A percentile compares a stretch with the other conserved stretches of the same genome.
Evolutionary conservation across 2,113 vertebrate genomes (phyloP).

Genomic region (Cyprinodon variegatus): DNA sequence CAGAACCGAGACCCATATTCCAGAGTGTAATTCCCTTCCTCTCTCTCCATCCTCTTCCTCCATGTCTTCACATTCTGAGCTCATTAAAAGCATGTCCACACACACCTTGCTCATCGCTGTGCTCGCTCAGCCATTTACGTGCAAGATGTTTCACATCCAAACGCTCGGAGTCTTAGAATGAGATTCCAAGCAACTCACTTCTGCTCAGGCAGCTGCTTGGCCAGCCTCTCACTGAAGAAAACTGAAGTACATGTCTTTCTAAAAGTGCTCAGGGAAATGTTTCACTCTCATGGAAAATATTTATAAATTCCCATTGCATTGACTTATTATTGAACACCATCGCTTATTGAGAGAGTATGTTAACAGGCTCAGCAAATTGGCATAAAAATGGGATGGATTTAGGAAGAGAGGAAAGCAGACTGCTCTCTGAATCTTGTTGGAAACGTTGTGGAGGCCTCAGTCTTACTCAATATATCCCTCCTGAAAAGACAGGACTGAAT

Average conservation of each 20-base stretch:
- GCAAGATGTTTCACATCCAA: conserved; percentile 53
- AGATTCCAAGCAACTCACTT: conserved; percentile 2
- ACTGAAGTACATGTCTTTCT: conserved; percentile 27
- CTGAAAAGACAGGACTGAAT: conserved; percentile 9
- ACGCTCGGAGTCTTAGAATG: background rate
- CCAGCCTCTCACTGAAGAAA: conserved; percentile 20
- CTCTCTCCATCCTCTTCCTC: conserved; percentile 5
- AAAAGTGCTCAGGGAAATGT: background rate
- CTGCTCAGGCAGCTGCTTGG: conserved; percentile 18
- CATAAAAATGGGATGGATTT: conserved; percentile 4
- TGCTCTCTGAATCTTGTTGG: conserved; percentile 59
- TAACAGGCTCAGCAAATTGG: conserved; percentile 21
- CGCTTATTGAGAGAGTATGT: conserved; percentile 3
- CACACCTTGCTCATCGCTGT: conserved; percentile 43
- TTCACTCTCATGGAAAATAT: conserved; percentile 58
- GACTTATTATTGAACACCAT: conserved; percentile 33
- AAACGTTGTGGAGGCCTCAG: conserved; percentile 4
- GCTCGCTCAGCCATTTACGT: conserved; percentile 44
- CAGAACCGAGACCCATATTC: conserved; percentile 15
- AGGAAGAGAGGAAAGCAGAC: background rate
- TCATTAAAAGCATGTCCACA: conserved; percentile 69
- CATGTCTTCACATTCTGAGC: conserved; percentile 40
- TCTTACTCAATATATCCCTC: background rate
- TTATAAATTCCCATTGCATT: conserved; percentile 24
- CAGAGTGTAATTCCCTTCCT: conserved; percentile 14